Evolutionary conservation across 2,888 invertebrate species (phyloP).

Genomic region (Lepidonotus clava): DNA sequence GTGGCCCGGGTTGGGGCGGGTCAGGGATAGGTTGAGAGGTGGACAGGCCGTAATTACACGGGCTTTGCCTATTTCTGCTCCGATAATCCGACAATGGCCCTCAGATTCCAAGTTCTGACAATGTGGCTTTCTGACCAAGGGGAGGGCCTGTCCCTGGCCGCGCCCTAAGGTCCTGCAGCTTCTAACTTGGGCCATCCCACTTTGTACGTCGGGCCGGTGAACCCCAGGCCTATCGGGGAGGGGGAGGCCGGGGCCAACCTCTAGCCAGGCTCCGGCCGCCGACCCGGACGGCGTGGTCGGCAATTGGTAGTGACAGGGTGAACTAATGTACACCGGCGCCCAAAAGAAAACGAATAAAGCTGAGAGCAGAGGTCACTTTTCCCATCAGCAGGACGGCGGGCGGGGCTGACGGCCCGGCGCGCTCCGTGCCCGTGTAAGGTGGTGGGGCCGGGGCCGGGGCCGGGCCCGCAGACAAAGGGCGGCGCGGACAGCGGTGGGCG

Average conservation of each 20-base stretch:
- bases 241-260: neutral
- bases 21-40: neutral
- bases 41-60: slow-evolving; percentile 45
- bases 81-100: slow-evolving; percentile 48
- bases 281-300: neutral
- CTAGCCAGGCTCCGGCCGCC: neutral
- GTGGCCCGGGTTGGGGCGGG: neutral
- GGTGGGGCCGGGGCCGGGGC: neutral
- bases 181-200: neutral
- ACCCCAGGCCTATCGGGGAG: slow-evolving; percentile 12
- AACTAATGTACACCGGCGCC: slow-evolving; percentile 26
- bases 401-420: slow-evolving; percentile 3
- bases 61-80: slow-evolving; percentile 53
- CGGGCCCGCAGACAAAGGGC: slow-evolving; percentile 19
- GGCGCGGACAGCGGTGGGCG: neutral
- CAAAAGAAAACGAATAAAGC: slow-evolving; percentile 46
- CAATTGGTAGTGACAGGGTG: slow-evolving; percentile 41
- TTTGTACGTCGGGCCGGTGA: neutral
- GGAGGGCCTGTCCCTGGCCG: neutral
- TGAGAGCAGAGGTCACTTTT: slow-evolving; percentile 46
- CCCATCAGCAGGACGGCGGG: slow-evolving; percentile 50
- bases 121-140: neutral
- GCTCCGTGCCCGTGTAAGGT: neutral
- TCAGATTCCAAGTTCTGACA: slow-evolving; percentile 29
- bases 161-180: neutral